A percentile compares a stretch with the other conserved stretches of the same genome.
Evolutionary conservation across 1,140 invertebrate genomes (phyloP).

Genomic region (Riptortus pedestris): DNA sequence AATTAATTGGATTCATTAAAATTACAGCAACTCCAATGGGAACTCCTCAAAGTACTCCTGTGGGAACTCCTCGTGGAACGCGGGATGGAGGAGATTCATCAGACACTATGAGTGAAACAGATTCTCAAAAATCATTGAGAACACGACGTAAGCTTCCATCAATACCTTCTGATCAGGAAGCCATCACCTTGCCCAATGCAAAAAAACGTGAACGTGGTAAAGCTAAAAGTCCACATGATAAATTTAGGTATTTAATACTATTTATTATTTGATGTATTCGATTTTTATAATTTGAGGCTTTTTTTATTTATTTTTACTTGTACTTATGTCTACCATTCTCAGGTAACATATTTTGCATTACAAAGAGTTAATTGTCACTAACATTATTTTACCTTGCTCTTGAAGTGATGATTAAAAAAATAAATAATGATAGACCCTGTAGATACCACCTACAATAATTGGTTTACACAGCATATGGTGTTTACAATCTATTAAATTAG

Average conservation of each 20-base stretch:
- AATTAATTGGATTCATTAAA: too few species aligned
- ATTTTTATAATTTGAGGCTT: neutral
- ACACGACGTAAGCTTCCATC: slow-evolving; percentile 47
- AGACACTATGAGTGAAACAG: slow-evolving; percentile 44
- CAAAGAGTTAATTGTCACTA: too few species aligned
- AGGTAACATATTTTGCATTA: too few species aligned
- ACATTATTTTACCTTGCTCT: too few species aligned
- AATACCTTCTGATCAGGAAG: slow-evolving; percentile 48
- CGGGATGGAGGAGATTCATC: slow-evolving; percentile 41
- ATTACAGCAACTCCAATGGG: slow-evolving; percentile 34
- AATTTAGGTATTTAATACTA: slow-evolving; percentile 30
- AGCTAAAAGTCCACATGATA: slow-evolving; percentile 30
- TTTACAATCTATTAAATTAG: too few species aligned
- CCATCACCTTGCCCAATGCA: slow-evolving; percentile 40
- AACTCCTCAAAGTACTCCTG: slow-evolving; percentile 38
- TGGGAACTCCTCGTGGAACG: slow-evolving; percentile 38
- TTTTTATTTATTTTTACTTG: neutral
- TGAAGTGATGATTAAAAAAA: too few species aligned
- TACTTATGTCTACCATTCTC: too few species aligned
- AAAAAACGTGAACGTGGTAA: slow-evolving; percentile 35
- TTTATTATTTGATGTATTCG: neutral
- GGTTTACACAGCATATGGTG: too few species aligned
- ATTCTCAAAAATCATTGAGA: slow-evolving; percentile 43
- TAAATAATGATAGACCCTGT: too few species aligned
- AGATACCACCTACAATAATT: too few species aligned